A percentile compares a stretch with the other conserved stretches of the same genome.
These are phyloP conservation scores for Empis stercorea DNA, from an alignment of 2,888 invertebrate genomes.

Conservation along the genomic window DNA sequence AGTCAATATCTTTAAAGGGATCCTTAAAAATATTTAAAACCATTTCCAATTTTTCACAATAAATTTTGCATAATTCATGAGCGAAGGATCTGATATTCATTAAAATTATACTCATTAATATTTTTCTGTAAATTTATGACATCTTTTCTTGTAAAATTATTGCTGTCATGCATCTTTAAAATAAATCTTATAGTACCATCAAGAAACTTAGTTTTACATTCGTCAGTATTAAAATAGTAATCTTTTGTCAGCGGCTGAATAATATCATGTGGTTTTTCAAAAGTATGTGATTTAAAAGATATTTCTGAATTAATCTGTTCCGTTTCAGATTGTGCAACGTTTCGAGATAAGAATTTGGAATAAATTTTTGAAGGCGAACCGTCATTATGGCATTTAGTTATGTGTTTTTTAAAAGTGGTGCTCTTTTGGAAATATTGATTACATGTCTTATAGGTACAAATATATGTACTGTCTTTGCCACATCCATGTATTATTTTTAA, in stretches of 20 bases:
- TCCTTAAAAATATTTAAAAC: background rate
- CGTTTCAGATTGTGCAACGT: background rate
- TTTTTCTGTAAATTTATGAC: conserved; percentile 1
- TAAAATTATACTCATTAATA: conserved; percentile 1
- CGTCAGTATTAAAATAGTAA: background rate
- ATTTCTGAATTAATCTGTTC: background rate
- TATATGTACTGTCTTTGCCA: background rate
- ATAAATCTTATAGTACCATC: background rate
- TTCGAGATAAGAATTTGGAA: background rate
- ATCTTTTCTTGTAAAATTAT: conserved; percentile 6
- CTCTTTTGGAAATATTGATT: conserved; percentile 3
- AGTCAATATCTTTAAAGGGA: conserved; percentile 1
- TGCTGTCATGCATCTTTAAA: background rate
- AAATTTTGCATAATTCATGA: background rate
- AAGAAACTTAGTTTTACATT: background rate
- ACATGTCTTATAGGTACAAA: background rate
- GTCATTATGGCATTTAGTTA: background rate
- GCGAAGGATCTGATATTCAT: background rate
- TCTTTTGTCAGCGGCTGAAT: background rate
- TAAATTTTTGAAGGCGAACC: background rate
- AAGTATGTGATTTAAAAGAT: background rate
- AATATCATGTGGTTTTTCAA: background rate
- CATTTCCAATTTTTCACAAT: background rate
- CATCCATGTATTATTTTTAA: conserved; percentile 3
- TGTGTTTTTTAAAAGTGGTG: conserved; percentile 2